phyloP scores from a whole-genome alignment of 2,113 vertebrate genomes.

The Dasypus novemcinctus region DNA sequence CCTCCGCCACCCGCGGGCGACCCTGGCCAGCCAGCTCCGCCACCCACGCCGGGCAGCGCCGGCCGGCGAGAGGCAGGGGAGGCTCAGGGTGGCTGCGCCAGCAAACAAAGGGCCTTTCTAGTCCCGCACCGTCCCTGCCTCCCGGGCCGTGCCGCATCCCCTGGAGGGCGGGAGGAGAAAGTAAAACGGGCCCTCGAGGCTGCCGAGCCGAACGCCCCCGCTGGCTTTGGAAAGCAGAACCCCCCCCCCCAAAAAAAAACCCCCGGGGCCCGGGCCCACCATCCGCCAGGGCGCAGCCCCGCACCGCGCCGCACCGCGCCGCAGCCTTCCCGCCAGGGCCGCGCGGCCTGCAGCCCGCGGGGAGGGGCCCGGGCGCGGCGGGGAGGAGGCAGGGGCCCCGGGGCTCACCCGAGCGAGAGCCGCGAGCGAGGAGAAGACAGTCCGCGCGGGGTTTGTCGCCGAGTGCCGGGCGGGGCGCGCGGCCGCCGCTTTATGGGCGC shows the following conservation, averaged over 20 bases:
- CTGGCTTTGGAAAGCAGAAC: too few species aligned
- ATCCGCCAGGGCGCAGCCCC: neutral
- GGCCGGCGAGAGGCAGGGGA: neutral
- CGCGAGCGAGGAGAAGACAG: accelerated
- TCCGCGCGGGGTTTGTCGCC: neutral
- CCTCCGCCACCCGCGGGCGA: too few species aligned
- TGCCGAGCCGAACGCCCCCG: neutral
- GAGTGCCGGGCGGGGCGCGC: conserved; percentile 22
- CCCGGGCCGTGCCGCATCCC: neutral
- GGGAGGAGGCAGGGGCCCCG: conserved; percentile 5
- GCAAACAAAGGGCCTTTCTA: conserved; percentile 59
- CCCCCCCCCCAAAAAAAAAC: neutral
- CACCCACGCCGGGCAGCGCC: too few species aligned
- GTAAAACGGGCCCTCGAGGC: neutral
- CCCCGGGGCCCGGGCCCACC: neutral
- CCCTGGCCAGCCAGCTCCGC: too few species aligned
- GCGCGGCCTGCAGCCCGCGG: neutral
- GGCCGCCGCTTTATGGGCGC: conserved; percentile 7
- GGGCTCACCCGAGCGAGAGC: conserved; percentile 64
- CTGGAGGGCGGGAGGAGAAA: too few species aligned
- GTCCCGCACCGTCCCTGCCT: neutral
- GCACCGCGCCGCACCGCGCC: too few species aligned
- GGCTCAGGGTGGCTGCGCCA: neutral
- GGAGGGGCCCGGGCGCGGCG: neutral
- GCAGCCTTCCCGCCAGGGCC: too few species aligned